A percentile compares a stretch with the other conserved stretches of the same genome.
phyloP scores from a whole-genome alignment of 2,113 vertebrate genomes.

The Gymnarchus niloticus region DNA sequence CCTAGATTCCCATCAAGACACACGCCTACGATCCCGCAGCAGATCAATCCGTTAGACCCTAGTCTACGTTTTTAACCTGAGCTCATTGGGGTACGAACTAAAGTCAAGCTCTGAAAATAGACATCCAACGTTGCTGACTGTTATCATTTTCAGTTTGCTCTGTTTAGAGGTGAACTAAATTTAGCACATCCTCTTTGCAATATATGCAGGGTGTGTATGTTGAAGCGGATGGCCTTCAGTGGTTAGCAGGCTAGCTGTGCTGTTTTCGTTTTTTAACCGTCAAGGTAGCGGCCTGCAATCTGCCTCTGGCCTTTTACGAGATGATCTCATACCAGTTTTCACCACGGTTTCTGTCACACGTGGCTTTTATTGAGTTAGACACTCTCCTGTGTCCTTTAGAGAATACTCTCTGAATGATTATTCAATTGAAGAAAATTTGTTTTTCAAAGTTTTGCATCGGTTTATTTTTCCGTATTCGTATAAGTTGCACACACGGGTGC shows the following conservation, averaged over 20 bases:
- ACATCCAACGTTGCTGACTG: not conserved
- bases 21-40: not conserved
- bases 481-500: not conserved
- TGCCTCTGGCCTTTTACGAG: not conserved
- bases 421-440: not conserved
- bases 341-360: not conserved
- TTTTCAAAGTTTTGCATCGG: no score
- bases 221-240: not conserved
- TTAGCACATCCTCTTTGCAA: no score
- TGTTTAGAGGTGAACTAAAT: not conserved
- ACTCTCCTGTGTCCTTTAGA: not conserved
- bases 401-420: not conserved
- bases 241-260: not conserved
- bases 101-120: not conserved
- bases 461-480: not conserved
- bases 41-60: not conserved
- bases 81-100: not conserved
- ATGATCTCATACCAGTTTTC: not conserved
- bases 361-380: not conserved
- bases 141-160: not conserved
- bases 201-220: no score
- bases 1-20: slow-evolving; percentile 56
- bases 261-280: not conserved
- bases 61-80: not conserved
- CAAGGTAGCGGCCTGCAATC: not conserved